Conservation (phyloP, 2,113 vertebrate genomes). For the Corapipo altera region DNA sequence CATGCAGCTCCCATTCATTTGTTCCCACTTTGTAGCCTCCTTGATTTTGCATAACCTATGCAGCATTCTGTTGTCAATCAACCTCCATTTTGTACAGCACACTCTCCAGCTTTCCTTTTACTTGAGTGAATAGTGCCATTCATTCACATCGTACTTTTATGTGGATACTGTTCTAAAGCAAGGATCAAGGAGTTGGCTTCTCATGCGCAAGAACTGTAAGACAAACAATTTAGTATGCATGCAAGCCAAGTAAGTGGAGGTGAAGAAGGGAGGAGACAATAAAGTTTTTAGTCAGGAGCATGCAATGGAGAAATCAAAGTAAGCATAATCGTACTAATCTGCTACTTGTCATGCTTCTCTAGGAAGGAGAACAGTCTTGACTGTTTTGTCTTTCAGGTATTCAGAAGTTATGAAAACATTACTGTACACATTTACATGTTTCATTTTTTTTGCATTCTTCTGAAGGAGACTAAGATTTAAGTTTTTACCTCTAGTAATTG, state of each 20-base stretch:
- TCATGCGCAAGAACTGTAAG: background rate
- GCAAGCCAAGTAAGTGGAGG: background rate
- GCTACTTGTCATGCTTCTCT: background rate
- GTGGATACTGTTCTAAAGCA: background rate
- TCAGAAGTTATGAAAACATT: background rate
- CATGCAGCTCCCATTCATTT: background rate
- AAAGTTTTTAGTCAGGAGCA: background rate
- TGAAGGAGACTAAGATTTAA: background rate
- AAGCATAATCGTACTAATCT: background rate
- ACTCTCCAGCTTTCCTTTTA: background rate
- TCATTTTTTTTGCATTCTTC: background rate
- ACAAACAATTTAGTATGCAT: background rate
- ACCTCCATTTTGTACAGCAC: background rate
- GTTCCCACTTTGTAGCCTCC: background rate
- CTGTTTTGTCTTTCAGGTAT: background rate
- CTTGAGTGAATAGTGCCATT: slow-evolving; percentile 21
- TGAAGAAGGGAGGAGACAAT: background rate
- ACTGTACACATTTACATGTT: background rate
- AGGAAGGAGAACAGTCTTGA: background rate
- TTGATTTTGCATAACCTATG: slow-evolving; percentile 34
- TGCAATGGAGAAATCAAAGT: background rate
- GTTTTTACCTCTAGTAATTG: background rate
- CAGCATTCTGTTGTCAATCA: slow-evolving; percentile 3
- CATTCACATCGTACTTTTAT: slow-evolving; percentile 16
- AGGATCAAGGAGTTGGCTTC: background rate